phyloP scores from a whole-genome alignment of 2,113 vertebrate genomes.

The Megaleporinus macrocephalus region DNA sequence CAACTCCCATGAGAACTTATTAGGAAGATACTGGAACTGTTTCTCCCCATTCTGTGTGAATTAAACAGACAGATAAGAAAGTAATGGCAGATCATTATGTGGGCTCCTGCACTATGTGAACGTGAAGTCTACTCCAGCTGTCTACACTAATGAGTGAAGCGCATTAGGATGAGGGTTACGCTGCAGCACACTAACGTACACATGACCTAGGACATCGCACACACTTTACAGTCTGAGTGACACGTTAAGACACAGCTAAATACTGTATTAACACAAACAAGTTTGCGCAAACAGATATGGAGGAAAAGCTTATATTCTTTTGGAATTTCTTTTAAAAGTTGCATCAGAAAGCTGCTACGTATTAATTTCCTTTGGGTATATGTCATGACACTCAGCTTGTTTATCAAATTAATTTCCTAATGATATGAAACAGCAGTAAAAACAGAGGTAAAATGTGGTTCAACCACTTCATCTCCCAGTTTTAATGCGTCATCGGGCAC shows the following conservation, averaged over 20 bases:
- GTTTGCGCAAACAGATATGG: too few relatives aligned
- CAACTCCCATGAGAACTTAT: slow-evolving; percentile 29
- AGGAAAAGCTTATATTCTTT: too few relatives aligned
- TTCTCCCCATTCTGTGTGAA: slow-evolving; percentile 16
- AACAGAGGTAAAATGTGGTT: too few relatives aligned
- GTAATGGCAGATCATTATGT: slow-evolving; percentile 31
- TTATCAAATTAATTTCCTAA: too few relatives aligned
- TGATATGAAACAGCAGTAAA: too few relatives aligned
- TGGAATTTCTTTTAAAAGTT: too few relatives aligned
- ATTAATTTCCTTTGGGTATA: too few relatives aligned
- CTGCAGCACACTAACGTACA: not conserved
- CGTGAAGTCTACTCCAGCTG: slow-evolving; percentile 19
- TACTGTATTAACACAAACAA: too few relatives aligned
- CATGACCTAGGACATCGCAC: slow-evolving; percentile 2
- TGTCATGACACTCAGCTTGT: too few relatives aligned
- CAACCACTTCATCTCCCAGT: too few relatives aligned
- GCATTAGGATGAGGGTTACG: slow-evolving; percentile 3
- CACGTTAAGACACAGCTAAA: slow-evolving; percentile 3
- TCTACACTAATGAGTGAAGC: slow-evolving; percentile 25
- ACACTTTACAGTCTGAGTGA: not conserved
- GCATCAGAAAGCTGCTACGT: too few relatives aligned
- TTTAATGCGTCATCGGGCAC: too few relatives aligned
- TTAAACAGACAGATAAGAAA: slow-evolving; percentile 21
- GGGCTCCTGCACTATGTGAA: not conserved
- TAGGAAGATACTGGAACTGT: not conserved